Percentiles rank a stretch among this genome's conserved stretches.
phyloP scores from a whole-genome alignment of 2,797 vertebrate species.

The Pangasius larnaudii region DNA sequence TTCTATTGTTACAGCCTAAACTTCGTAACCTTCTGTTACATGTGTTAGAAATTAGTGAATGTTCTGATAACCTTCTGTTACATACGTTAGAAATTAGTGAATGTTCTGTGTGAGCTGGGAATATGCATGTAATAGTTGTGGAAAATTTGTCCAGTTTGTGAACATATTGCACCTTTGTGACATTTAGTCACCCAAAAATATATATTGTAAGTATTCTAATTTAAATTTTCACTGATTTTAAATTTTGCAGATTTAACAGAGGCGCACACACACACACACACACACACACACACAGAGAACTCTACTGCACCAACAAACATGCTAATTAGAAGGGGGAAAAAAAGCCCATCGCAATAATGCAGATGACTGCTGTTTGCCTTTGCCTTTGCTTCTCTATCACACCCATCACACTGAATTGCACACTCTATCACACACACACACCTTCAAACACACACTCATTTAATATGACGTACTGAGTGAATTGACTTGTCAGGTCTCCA shows the following conservation, averaged over 20 bases:
- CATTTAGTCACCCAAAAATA: neutral
- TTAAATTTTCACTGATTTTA: neutral
- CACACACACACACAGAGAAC: neutral
- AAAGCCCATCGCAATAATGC: conserved; percentile 17
- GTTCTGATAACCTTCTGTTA: neutral
- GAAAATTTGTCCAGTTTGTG: too few species aligned
- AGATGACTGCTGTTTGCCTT: conserved; percentile 37
- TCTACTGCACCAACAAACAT: conserved; percentile 21
- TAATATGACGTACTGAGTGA: conserved; percentile 6
- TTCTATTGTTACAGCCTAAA: neutral
- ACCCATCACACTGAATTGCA: conserved; percentile 21
- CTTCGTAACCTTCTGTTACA: neutral
- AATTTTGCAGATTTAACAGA: neutral
- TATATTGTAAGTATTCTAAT: neutral
- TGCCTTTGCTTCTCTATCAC: conserved; percentile 14
- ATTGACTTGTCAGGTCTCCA: conserved; percentile 48
- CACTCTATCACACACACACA: conserved; percentile 11
- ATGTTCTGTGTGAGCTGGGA: neutral
- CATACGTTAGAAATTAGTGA: neutral
- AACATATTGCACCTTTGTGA: too few species aligned
- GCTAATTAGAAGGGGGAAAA: neutral
- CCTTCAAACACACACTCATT: neutral
- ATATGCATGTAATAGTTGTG: too few species aligned
- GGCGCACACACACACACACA: neutral
- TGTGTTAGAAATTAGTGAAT: neutral